Evolutionary conservation across 1,140 invertebrate genomes (phyloP), one percentile per base, ranked within the genome.

Genomic region (Drosophila orosa): DNA sequence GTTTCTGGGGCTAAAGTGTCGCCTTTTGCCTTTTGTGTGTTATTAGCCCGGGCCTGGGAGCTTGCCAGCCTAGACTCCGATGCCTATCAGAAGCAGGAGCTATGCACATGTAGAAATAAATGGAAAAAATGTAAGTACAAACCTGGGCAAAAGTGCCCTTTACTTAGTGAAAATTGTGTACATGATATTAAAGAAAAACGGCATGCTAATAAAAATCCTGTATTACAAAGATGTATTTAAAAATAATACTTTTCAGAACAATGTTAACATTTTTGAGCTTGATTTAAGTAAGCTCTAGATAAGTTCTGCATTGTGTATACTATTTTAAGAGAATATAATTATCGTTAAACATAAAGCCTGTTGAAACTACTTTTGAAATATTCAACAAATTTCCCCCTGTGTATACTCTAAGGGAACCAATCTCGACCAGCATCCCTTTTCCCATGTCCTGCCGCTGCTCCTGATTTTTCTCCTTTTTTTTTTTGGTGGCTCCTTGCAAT

Each of bases 1-100:
- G 60, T 52, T 74, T 54, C 42, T 47, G 55, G 61, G 58, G 39
- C 55, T 57, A 71, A 79, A 89, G 67, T 89, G 80, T 89, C 68
- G 68, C 59, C 59, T 45, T 40, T 40, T 40, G n/a, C 31, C 29
- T 62, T 40, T 59, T 44, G 76, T 48, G 29, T 31, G 45, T 66
- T 68, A 68, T 68, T 68, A 68, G 61, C 65, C 65, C 27, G n/a
- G n/a, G 12, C 22, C 67, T 71, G 67, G 67, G 69, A 45, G 22
- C 56, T 62, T 61, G 71, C 68, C 71, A 74, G 71, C 68, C 69
- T 52, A 50, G 68, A 61, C 39, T 52, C 24, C 31, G 35, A 71
- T 54, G 78, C 61, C 74, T 80, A 87, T 87, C 81, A 74, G 71
- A 65, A 65, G 48, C 45, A 45, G 42, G 22, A 56, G 39, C 15